Evolutionary conservation across 2,888 invertebrate genomes (phyloP).

Genomic region (Sialis lutaria): DNA sequence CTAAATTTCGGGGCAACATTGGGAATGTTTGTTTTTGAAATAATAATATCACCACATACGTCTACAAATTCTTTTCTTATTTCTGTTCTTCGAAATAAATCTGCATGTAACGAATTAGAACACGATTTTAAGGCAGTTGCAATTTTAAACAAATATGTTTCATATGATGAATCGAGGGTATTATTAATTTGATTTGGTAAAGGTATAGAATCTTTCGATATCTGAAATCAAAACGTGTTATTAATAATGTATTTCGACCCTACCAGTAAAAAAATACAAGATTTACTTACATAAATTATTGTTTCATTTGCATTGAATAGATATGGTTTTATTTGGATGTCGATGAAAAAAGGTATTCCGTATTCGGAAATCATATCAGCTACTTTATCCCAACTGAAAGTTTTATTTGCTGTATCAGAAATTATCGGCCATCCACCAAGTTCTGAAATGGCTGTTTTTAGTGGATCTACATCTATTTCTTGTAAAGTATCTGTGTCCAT

Average conservation of each 20-base stretch:
- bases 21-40: too few relatives aligned
- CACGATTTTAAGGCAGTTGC: too few relatives aligned
- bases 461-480: conserved; percentile 15
- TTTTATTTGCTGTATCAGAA: conserved; percentile 2
- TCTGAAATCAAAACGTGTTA: background rate
- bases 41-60: too few relatives aligned
- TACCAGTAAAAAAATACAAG: too few relatives aligned
- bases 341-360: conserved; percentile 22
- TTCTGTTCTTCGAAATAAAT: too few relatives aligned
- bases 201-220: background rate
- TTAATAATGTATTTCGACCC: too few relatives aligned
- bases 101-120: too few relatives aligned
- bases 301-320: conserved; percentile 17
- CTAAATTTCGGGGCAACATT: too few relatives aligned
- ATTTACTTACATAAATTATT: conserved; percentile 18
- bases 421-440: conserved; percentile 21
- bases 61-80: too few relatives aligned
- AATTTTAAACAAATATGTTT: too few relatives aligned
- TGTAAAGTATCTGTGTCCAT: conserved; percentile 15
- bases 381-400: conserved; percentile 19
- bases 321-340: conserved; percentile 17
- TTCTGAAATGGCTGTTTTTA: conserved; percentile 17
- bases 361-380: conserved; percentile 20
- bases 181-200: background rate
- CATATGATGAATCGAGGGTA: too few relatives aligned